Evolutionary conservation across 2,888 invertebrate species (phyloP), one percentile per base, ranked within the genome.

Genomic region (Mythimna vitellina): DNA sequence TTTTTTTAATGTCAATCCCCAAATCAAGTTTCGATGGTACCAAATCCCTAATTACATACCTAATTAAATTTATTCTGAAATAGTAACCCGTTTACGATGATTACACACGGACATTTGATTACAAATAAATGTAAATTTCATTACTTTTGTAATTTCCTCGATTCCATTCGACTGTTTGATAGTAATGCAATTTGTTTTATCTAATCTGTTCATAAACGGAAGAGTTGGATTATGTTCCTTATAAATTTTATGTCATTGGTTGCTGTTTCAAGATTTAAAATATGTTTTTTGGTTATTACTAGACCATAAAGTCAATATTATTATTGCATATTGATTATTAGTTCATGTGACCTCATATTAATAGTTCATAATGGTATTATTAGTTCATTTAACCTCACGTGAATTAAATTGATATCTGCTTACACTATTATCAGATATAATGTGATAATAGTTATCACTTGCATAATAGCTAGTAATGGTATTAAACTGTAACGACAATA

Each of bases 11-110:
- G 9, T 25, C 10, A 10, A 60, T 66, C 14, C 42, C 42, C 17
- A 58, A 71, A 71, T 51, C n/a, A 57, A 62, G 17, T 65, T 69
- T 35, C 17, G 14, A 56, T 56, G 12, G 38, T 46, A 46, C 38
- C 32, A 20, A 68, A 53, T 72, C 56, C 58, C 82, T 74, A 83
- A 78, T 85, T 79, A 76, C 73, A 71, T 76, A 61, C 66, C 17
- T 70, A 84, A 82, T 84, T 80, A 76, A 78, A 63, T 78, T 51
- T 46, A 78, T 80, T 77, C 75, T 73, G 78, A 80, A 60, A 76
- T 78, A 80, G 69, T 78, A 80, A 83, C 85, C 80, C 54, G 66
- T 73, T 80, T 84, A 8, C 68, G 63, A 69, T 57, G n/a, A 42
- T 69, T 74, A 73, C 76, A 65, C 74, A 83, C 69, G 57, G 20